Conservation (phyloP, 2,113 vertebrate species). For the Silurus glanis region DNA sequence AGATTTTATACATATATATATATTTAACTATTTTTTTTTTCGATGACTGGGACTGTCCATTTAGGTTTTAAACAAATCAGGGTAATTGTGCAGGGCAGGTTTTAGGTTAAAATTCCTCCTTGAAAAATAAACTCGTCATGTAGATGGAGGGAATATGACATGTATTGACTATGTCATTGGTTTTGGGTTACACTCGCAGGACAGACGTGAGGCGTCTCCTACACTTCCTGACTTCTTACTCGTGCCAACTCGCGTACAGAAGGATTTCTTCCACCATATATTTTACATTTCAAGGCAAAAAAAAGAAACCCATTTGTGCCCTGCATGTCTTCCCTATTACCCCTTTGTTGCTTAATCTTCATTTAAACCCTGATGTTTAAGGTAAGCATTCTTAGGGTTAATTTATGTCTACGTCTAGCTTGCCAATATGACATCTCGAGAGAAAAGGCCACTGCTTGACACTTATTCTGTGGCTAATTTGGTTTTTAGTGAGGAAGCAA, state of each 20-base stretch:
- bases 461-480: constrained; percentile 70
- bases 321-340: constrained; percentile 65
- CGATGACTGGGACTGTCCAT: constrained; percentile 64
- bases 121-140: constrained; percentile 77
- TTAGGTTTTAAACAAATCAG: constrained; percentile 75
- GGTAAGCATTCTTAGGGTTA: constrained; percentile 65
- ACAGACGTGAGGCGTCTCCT: constrained; percentile 74
- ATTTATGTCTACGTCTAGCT: constrained; percentile 68
- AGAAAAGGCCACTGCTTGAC: constrained; percentile 65
- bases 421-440: constrained; percentile 64
- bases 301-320: constrained; percentile 54
- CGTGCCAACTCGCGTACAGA: constrained; percentile 71
- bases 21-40: constrained; percentile 64
- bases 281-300: constrained; percentile 21
- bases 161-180: constrained; percentile 77
- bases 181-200: constrained; percentile 74
- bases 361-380: constrained; percentile 73
- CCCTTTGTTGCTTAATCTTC: constrained; percentile 74
- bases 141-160: constrained; percentile 73
- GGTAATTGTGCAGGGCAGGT: constrained; percentile 77
- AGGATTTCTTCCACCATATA: constrained; percentile 55
- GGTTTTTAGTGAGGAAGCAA: constrained; percentile 63
- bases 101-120: constrained; percentile 75
- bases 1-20: constrained; percentile 45
- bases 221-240: constrained; percentile 74